Evolutionary conservation across 2,113 vertebrate species (phyloP).

Genomic region (Jaculus jaculus): DNA sequence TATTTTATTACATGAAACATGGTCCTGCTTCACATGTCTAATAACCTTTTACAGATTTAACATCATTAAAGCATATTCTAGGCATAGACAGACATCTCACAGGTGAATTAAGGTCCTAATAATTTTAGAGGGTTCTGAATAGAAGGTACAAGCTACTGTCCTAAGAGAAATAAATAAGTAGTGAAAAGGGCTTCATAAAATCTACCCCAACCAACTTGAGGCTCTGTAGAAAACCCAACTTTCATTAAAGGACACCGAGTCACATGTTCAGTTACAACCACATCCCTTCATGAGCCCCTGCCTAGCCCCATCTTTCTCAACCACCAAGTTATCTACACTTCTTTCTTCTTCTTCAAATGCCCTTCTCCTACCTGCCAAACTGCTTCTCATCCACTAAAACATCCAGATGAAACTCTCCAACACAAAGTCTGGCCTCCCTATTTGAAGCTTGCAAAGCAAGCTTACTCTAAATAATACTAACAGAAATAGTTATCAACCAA

Average conservation of each 20-base stretch:
- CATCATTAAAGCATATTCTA: not conserved
- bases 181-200: not conserved
- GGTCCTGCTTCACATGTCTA: not conserved
- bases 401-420: not conserved
- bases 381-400: not conserved
- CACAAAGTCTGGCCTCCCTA: not conserved
- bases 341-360: not conserved
- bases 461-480: not conserved
- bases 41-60: not conserved
- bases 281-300: not conserved
- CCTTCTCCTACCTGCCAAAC: not conserved
- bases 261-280: not conserved
- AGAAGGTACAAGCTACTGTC: not conserved
- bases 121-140: not conserved
- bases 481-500: not conserved
- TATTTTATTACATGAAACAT: not conserved
- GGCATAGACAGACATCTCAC: not conserved
- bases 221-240: not conserved
- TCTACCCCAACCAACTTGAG: not conserved
- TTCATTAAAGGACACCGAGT: not conserved
- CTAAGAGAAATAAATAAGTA: not conserved
- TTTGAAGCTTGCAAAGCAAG: not conserved
- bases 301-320: not conserved
- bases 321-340: not conserved
- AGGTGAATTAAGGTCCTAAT: not conserved